Evolutionary conservation across 2,113 vertebrate genomes (phyloP).

Genomic region (Amazona vittata): DNA sequence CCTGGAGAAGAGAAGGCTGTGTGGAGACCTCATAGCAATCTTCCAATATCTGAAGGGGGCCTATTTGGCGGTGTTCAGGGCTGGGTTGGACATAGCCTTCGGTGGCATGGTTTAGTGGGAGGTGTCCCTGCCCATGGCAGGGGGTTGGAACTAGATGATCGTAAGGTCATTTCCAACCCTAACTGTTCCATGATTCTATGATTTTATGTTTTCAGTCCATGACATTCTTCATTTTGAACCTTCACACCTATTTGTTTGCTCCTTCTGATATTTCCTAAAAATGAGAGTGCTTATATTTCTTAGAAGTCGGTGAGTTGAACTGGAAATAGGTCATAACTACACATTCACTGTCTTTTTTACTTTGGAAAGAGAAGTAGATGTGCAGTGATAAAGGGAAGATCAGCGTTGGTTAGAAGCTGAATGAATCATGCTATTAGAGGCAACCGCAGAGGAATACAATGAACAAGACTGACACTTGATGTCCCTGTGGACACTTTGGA

Average conservation of each 20-base stretch:
- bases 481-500: not conserved
- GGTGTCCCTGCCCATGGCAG: too few species aligned
- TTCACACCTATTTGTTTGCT: not conserved
- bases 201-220: not conserved
- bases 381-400: not conserved
- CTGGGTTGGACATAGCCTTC: too few species aligned
- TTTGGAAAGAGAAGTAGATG: not conserved
- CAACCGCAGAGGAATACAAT: not conserved
- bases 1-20: too few species aligned
- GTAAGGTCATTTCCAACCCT: too few species aligned
- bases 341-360: not conserved
- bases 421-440: not conserved
- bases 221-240: not conserved
- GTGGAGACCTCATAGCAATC: too few species aligned
- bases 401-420: not conserved
- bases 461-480: not conserved
- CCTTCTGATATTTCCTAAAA: not conserved
- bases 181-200: too few species aligned
- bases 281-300: not conserved
- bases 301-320: not conserved
- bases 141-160: too few species aligned
- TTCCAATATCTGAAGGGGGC: too few species aligned
- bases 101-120: too few species aligned
- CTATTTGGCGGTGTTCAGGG: too few species aligned
- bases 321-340: not conserved